Conservation (phyloP, 1,140 invertebrate genomes). For the Saccostrea glomerata region DNA sequence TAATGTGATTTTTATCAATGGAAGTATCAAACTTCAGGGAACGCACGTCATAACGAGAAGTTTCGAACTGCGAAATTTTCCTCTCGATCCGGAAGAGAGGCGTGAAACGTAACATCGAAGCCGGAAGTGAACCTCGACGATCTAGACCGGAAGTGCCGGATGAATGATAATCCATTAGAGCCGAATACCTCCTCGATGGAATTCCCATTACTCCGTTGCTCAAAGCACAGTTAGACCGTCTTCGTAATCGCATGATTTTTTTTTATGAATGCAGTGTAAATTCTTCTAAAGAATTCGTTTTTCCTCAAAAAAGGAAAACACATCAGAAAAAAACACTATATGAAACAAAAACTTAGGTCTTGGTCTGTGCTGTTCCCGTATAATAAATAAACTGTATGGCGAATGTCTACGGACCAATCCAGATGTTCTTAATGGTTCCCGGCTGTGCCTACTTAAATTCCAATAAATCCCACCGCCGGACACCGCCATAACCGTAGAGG, state of each 20-base stretch:
- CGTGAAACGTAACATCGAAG: slow-evolving; percentile 1
- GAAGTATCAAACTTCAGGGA: slow-evolving; percentile 13
- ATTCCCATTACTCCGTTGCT: background rate
- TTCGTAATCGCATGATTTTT: slow-evolving; percentile 8
- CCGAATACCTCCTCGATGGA: background rate
- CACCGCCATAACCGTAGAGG: background rate
- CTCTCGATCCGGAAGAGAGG: slow-evolving; percentile 21
- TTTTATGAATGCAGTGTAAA: background rate
- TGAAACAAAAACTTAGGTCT: background rate
- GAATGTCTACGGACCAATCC: background rate
- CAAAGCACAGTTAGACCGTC: slow-evolving; percentile 9
- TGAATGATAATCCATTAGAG: background rate
- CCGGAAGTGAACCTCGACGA: slow-evolving; percentile 15
- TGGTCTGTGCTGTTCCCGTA: background rate
- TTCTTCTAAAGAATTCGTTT: background rate
- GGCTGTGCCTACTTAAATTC: background rate
- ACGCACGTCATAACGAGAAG: slow-evolving; percentile 8
- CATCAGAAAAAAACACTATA: background rate
- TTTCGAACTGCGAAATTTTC: slow-evolving; percentile 34
- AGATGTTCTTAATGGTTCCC: slow-evolving; percentile 22
- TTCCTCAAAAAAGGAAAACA: background rate
- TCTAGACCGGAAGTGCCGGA: background rate
- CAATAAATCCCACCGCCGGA: background rate
- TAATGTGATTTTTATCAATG: slow-evolving; percentile 20
- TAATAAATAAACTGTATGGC: background rate